Conservation (phyloP, 2,113 vertebrate species). For the Himantopus leucocephalus region DNA sequence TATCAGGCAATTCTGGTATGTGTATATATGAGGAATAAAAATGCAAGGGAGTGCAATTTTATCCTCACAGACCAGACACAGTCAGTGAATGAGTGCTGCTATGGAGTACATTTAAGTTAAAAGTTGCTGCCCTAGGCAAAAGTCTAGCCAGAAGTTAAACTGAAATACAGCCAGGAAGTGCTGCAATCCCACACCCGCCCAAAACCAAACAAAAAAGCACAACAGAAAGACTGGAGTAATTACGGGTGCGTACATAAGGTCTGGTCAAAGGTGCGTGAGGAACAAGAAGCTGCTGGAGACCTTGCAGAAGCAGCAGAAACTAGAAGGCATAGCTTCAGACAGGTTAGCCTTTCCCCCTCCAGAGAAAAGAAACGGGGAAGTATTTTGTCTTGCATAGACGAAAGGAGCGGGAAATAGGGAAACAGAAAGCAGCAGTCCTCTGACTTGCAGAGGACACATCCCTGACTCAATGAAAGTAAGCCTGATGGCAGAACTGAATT, state of each 20-base stretch:
- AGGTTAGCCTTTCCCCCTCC: background rate
- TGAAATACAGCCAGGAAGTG: slow-evolving; percentile 9
- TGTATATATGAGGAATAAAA: background rate
- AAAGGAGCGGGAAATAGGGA: background rate
- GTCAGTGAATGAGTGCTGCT: background rate
- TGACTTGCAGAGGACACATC: background rate
- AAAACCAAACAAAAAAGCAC: slow-evolving; percentile 1
- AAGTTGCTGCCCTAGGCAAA: slow-evolving; percentile 34
- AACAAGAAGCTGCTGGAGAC: background rate
- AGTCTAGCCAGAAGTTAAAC: background rate
- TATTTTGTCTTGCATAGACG: background rate
- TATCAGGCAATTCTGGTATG: background rate
- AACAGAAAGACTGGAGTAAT: background rate
- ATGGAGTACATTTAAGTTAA: background rate
- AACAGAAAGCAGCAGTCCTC: background rate
- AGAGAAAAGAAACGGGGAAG: background rate
- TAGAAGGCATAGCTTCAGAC: background rate
- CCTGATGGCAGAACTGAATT: background rate
- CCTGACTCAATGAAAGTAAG: background rate
- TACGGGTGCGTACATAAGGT: background rate
- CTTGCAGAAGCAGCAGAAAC: background rate
- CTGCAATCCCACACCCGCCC: background rate
- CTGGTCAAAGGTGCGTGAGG: background rate
- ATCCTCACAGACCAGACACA: background rate
- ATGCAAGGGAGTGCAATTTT: background rate